Conservation (phyloP, 2,888 invertebrate genomes). For the Sicus ferrugineus region DNA sequence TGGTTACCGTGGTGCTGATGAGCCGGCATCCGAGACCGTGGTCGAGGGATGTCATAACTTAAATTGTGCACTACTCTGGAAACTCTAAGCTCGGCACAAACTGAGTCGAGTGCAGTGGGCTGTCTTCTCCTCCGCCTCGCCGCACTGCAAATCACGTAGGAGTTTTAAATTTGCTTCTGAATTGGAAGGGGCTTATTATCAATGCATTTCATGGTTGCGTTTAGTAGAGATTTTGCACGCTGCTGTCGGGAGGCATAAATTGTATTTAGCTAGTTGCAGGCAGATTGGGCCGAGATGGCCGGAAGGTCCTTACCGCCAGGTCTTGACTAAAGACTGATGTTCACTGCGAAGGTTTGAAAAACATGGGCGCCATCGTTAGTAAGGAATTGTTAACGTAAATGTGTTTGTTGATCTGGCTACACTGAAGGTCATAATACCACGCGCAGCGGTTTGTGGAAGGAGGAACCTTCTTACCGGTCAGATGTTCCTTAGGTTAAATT, state of each 20-base stretch:
- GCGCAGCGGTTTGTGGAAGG: too few relatives aligned
- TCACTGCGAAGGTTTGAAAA: neutral
- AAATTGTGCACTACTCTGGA: constrained; percentile 32
- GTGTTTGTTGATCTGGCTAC: too few relatives aligned
- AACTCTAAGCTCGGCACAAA: constrained; percentile 15
- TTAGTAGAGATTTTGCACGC: constrained; percentile 29
- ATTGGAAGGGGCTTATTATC: constrained; percentile 32
- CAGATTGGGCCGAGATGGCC: neutral
- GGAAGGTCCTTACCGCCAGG: neutral
- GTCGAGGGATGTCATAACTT: constrained; percentile 43
- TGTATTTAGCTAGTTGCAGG: constrained; percentile 24
- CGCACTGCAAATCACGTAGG: constrained; percentile 19
- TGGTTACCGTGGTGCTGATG: constrained; percentile 16
- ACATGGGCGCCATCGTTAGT: neutral
- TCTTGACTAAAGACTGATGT: constrained; percentile 20
- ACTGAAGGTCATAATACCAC: too few relatives aligned
- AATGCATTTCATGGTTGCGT: constrained; percentile 31
- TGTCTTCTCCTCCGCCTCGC: neutral
- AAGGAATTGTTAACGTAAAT: neutral
- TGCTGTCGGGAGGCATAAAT: constrained; percentile 30
- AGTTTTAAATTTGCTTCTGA: constrained; percentile 35
- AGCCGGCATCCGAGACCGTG: constrained; percentile 7
- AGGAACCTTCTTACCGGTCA: too few relatives aligned
- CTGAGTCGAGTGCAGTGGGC: neutral
- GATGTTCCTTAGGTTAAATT: too few relatives aligned